phyloP scores from a whole-genome alignment of 2,113 vertebrate species.

The Antennarius striatus region DNA sequence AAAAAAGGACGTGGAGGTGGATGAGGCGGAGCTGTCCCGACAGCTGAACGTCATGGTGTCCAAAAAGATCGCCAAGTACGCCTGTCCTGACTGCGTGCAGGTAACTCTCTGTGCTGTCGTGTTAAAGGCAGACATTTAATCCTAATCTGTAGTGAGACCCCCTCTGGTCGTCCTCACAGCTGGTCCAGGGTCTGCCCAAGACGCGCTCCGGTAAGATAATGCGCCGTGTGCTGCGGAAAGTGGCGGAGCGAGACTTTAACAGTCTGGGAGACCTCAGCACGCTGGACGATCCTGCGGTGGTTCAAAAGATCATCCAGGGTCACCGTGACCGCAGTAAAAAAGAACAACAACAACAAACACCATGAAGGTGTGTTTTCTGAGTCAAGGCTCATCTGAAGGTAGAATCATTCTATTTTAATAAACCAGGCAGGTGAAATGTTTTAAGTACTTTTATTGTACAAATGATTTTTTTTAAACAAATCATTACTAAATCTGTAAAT shows the following conservation, averaged over 20 bases:
- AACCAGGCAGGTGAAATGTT: too few species aligned
- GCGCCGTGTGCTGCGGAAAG: constrained; percentile 80
- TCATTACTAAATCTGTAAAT: too few species aligned
- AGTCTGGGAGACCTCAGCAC: constrained; percentile 82
- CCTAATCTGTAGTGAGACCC: not conserved
- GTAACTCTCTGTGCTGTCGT: constrained; percentile 47
- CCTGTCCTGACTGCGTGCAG: constrained; percentile 80
- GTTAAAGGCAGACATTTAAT: not conserved
- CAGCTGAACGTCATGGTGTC: constrained; percentile 75
- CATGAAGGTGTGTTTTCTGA: not conserved
- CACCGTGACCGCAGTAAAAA: constrained; percentile 44
- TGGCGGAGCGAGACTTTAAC: constrained; percentile 74
- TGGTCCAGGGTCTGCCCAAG: constrained; percentile 77
- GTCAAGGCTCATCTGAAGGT: not conserved
- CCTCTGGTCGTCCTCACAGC: constrained; percentile 30
- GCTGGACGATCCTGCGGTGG: constrained; percentile 73
- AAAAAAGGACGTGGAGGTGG: constrained; percentile 66
- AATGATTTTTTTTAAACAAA: too few species aligned
- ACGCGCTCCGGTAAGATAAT: constrained; percentile 85
- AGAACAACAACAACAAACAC: not conserved
- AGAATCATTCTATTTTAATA: too few species aligned
- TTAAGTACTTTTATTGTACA: too few species aligned
- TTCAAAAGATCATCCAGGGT: constrained; percentile 80
- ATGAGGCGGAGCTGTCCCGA: constrained; percentile 45
- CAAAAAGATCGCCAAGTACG: constrained; percentile 80